Evolutionary conservation across 2,888 invertebrate species (phyloP).

Genomic region (Gymnoscelis rufifasciata): DNA sequence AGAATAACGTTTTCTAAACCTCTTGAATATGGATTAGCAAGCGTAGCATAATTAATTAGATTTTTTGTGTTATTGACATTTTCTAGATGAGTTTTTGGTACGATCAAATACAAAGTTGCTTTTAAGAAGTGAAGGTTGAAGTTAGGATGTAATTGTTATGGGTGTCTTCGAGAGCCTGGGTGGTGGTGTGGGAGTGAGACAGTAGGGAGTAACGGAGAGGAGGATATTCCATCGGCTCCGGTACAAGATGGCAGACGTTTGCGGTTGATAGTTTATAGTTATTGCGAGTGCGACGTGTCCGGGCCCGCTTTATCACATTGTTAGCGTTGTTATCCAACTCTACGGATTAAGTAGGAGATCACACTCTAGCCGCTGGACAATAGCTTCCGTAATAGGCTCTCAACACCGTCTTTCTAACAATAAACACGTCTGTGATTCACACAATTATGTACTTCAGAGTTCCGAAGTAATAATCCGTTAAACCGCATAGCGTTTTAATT

Average conservation of each 20-base stretch:
- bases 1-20: not conserved
- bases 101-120: too few species aligned
- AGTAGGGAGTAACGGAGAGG: conserved; percentile 58
- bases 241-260: conserved; percentile 78
- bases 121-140: conserved; percentile 17
- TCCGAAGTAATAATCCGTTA: conserved; percentile 39
- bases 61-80: not conserved
- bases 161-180: conserved; percentile 43
- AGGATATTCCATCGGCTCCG: conserved; percentile 67
- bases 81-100: not conserved
- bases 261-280: conserved; percentile 79
- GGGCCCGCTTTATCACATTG: conserved; percentile 74
- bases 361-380: conserved; percentile 52
- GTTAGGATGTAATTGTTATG: conserved; percentile 27
- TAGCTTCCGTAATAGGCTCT: conserved; percentile 59
- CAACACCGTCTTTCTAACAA: conserved; percentile 43
- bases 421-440: conserved; percentile 30
- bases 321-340: conserved; percentile 74
- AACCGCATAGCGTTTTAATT: conserved; percentile 68
- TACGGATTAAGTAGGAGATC: conserved; percentile 69
- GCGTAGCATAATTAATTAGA: not conserved
- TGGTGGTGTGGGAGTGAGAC: conserved; percentile 51
- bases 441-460: conserved; percentile 16
- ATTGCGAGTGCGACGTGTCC: conserved; percentile 73
- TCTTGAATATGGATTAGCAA: not conserved